phyloP scores from a whole-genome alignment of 1,140 invertebrate species.

The Drosophila pseudoananassae region DNA sequence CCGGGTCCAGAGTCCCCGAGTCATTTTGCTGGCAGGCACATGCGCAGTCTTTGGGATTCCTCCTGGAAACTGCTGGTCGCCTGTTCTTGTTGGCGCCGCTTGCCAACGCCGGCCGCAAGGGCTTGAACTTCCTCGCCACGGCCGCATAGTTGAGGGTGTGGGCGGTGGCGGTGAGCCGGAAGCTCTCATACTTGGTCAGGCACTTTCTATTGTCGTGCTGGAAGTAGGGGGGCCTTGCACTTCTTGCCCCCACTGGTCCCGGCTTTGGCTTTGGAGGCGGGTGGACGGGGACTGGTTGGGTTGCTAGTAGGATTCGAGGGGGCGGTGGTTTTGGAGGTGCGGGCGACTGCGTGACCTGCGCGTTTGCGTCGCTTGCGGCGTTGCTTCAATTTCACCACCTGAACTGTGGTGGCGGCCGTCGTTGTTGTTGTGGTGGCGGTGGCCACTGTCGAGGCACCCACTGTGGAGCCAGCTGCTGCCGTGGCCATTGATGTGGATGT shows the following conservation, averaged over 20 bases:
- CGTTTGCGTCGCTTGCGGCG: slow-evolving; percentile 76
- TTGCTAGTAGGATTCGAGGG: slow-evolving; percentile 19
- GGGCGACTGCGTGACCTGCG: slow-evolving; percentile 52
- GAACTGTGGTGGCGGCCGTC: slow-evolving; percentile 37
- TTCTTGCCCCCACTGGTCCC: slow-evolving; percentile 44
- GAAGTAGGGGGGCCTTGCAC: slow-evolving; percentile 72
- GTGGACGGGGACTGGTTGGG: neutral
- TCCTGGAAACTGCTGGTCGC: slow-evolving; percentile 56
- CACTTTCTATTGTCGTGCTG: slow-evolving; percentile 79
- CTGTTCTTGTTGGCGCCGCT: slow-evolving; percentile 77
- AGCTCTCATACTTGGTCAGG: slow-evolving; percentile 68
- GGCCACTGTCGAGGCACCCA: slow-evolving; percentile 16
- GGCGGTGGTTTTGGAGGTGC: slow-evolving; percentile 17
- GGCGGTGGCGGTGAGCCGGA: slow-evolving; percentile 59
- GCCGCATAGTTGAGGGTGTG: slow-evolving; percentile 74
- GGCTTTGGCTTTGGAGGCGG: neutral
- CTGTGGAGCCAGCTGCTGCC: slow-evolving; percentile 20
- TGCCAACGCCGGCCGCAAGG: slow-evolving; percentile 69
- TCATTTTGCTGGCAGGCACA: slow-evolving; percentile 62
- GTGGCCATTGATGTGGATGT: slow-evolving; percentile 39
- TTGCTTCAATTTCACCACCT: slow-evolving; percentile 67
- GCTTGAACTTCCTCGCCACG: slow-evolving; percentile 79
- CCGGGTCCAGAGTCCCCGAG: slow-evolving; percentile 6
- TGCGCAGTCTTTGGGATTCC: slow-evolving; percentile 53
- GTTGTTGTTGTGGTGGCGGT: slow-evolving; percentile 32